These are phyloP conservation scores for Decapterus maruadsi DNA, from an alignment of 2,797 vertebrate species.

Conservation along the genomic window DNA sequence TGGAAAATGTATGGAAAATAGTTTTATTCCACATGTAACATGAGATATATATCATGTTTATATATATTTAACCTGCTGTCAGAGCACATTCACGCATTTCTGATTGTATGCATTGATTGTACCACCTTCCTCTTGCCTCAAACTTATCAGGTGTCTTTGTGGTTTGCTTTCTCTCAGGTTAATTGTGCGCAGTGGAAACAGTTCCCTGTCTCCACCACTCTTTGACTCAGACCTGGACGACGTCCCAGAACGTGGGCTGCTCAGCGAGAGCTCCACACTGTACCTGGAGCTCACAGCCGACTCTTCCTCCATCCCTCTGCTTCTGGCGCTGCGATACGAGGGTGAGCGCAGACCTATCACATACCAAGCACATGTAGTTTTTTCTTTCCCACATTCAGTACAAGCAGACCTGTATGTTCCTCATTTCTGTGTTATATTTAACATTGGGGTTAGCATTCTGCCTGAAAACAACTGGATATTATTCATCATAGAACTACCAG, in stretches of 20 bases:
- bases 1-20: too few relatives aligned
- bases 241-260: conserved; percentile 91
- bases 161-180: conserved; percentile 79
- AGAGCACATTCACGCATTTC: background rate
- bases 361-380: conserved; percentile 7
- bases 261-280: conserved; percentile 90
- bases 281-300: conserved; percentile 93
- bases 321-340: conserved; percentile 93
- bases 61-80: too few relatives aligned
- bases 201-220: conserved; percentile 87
- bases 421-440: conserved; percentile 12
- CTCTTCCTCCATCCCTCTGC: conserved; percentile 90
- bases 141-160: background rate
- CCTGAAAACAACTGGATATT: conserved; percentile 3
- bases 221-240: conserved; percentile 95
- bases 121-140: background rate
- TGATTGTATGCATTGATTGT: background rate
- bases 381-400: conserved; percentile 30
- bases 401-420: conserved; percentile 11
- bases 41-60: too few relatives aligned
- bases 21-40: too few relatives aligned
- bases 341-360: conserved; percentile 78
- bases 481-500: conserved; percentile 10
- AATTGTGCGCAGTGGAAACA: conserved; percentile 91
- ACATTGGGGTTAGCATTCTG: conserved; percentile 16